Evolutionary conservation across 2,113 vertebrate genomes (phyloP), one percentile per base, ranked within the genome.

Genomic region (Crotalus tigris): DNA sequence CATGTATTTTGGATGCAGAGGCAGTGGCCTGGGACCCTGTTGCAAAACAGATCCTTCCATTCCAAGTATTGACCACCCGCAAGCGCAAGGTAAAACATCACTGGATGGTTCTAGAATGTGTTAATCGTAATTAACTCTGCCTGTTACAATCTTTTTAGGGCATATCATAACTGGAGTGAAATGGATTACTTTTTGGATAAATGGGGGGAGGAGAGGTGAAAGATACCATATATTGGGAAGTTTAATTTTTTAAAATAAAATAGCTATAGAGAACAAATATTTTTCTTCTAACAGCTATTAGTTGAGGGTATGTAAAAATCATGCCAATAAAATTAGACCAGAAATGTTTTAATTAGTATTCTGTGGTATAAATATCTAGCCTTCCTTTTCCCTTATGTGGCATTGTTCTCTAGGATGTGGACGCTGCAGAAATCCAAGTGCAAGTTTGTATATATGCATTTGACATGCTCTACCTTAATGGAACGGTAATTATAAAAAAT

Each of bases 381-480:
- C 6, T 17, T 26, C 11, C 13, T 23, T 75, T 88, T 51, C 9
- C n/a, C 15, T 13, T 0, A 8, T 91, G n/a, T 46, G 24, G 44
- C 7, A 26, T 53, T 90, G 6, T 90, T 54, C 95, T 64, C 49
- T 96, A 99, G 98, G 98, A 98, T 59, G 98, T 99, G 86, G 98
- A 99, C 0, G 98, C 98, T 0, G 97, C 98, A 0, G 98, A 98
- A 92, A 99, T 99, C 96, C 98, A 98, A 96, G 98, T 99, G 89
- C 98, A 99, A 92, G 98, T 99, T 93, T 99, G 98, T 19, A 96
- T 99, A 46, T 99, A 99, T 0, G 98, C 98, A 94, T 99, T 99
- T 0, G 98, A 99, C 96, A 98, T 99, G 92, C 98, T 99, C 69
- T 99, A 98, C 95, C 97, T 99, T 69, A 99, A 99, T 0, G 98